Evolutionary conservation across 2,888 invertebrate species (phyloP).

Genomic region (Polietes domitor): DNA sequence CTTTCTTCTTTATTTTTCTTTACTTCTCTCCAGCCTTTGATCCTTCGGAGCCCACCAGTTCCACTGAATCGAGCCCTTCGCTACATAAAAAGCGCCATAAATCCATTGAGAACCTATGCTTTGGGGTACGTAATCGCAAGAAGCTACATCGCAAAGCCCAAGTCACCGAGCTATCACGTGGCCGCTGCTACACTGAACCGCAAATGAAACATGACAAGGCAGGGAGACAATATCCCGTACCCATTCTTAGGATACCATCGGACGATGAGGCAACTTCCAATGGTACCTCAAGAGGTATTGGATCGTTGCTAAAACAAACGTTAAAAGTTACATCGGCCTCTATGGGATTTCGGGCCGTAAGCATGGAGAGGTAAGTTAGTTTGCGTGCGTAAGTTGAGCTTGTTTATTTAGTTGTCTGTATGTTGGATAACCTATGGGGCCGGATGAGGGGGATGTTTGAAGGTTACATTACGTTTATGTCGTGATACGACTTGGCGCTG

Average conservation of each 20-base stretch:
- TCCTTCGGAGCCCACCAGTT: constrained; percentile 35
- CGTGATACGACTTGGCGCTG: background rate
- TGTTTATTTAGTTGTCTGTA: background rate
- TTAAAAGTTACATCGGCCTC: constrained; percentile 74
- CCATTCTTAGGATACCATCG: constrained; percentile 62
- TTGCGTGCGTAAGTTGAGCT: background rate
- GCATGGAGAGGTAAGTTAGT: constrained; percentile 72
- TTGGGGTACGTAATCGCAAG: constrained; percentile 56
- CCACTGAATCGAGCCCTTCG: constrained; percentile 45
- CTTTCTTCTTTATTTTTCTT: background rate
- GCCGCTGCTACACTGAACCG: constrained; percentile 74
- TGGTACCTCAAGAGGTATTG: constrained; percentile 37
- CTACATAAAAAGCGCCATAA: constrained; percentile 51
- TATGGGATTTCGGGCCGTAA: constrained; percentile 69
- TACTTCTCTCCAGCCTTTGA: constrained; percentile 50
- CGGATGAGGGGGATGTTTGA: background rate
- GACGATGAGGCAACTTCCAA: constrained; percentile 13
- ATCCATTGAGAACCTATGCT: constrained; percentile 68
- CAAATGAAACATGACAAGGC: constrained; percentile 22
- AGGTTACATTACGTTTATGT: constrained; percentile 8
- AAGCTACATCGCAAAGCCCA: constrained; percentile 68
- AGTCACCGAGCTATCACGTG: constrained; percentile 69
- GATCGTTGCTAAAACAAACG: constrained; percentile 74
- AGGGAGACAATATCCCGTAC: constrained; percentile 51
- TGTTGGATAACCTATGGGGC: background rate